Percentiles rank a stretch among this genome's conserved stretches.
Evolutionary conservation across 2,113 vertebrate species (phyloP).

Genomic region (Acanthisitta chloris): DNA sequence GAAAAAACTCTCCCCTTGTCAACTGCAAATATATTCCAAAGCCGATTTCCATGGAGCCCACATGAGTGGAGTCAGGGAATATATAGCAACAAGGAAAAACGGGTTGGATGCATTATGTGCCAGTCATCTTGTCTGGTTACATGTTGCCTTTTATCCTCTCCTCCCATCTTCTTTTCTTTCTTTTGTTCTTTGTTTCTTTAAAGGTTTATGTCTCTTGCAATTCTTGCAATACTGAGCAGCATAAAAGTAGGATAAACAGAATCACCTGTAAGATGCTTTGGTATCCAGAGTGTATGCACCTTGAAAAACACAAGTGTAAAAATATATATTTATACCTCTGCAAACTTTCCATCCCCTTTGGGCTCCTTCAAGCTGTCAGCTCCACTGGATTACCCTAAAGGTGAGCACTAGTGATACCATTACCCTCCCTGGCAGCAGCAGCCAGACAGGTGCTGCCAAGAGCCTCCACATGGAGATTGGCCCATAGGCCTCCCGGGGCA

Average conservation of each 20-base stretch:
- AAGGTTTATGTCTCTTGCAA: neutral
- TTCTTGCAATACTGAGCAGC: neutral
- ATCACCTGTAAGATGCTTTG: neutral
- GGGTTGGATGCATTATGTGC: neutral
- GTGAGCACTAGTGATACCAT: rapidly evolving
- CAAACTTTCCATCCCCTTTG: neutral
- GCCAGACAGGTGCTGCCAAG: neutral
- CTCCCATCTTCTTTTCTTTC: neutral
- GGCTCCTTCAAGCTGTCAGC: neutral
- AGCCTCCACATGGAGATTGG: neutral
- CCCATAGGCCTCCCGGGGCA: neutral
- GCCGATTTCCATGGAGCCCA: neutral
- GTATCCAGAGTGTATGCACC: neutral
- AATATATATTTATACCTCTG: neutral
- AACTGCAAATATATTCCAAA: neutral
- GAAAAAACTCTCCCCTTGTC: neutral
- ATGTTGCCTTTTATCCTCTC: neutral
- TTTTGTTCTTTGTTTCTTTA: neutral
- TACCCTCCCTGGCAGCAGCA: neutral
- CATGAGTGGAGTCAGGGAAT: neutral
- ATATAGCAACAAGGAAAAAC: neutral
- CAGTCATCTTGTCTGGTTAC: neutral
- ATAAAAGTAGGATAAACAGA: neutral
- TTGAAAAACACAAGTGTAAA: neutral
- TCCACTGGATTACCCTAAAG: neutral